These are phyloP conservation scores for Corythornis leucogaster DNA, from an alignment of 2,797 vertebrate genomes.

Conservation along the genomic window DNA sequence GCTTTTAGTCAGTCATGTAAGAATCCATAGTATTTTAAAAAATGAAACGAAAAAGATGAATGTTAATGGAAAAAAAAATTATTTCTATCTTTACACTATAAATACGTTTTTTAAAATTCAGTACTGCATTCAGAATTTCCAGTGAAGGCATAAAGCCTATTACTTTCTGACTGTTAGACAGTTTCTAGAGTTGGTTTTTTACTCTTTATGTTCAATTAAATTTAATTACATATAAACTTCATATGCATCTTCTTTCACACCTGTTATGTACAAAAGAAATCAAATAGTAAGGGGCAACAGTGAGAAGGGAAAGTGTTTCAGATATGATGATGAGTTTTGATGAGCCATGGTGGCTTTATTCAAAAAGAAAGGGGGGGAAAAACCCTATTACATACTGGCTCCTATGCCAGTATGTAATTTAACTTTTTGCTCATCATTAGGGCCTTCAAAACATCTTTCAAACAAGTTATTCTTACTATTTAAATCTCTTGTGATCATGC, in stretches of 20 bases:
- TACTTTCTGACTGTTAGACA: neutral
- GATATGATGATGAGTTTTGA: neutral
- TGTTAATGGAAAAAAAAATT: neutral
- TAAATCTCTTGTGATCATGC: neutral
- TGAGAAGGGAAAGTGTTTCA: neutral
- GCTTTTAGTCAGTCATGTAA: neutral
- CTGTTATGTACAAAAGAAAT: neutral
- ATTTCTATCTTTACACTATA: neutral
- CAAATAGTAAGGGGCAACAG: neutral
- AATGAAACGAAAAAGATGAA: neutral
- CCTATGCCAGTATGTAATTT: neutral
- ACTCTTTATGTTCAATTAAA: neutral
- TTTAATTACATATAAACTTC: neutral
- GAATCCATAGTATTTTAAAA: neutral
- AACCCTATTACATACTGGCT: too few species aligned
- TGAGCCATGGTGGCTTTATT: neutral
- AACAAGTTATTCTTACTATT: neutral
- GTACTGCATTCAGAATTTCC: neutral
- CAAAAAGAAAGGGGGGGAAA: neutral
- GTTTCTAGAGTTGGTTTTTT: neutral
- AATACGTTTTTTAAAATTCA: neutral
- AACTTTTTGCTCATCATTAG: neutral
- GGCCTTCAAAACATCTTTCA: neutral
- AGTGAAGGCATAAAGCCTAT: neutral
- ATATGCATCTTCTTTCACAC: neutral